Evolutionary conservation across 2,113 vertebrate species (phyloP), one percentile per base, ranked within the genome.

Genomic region (Porphyrio hochstetteri): DNA sequence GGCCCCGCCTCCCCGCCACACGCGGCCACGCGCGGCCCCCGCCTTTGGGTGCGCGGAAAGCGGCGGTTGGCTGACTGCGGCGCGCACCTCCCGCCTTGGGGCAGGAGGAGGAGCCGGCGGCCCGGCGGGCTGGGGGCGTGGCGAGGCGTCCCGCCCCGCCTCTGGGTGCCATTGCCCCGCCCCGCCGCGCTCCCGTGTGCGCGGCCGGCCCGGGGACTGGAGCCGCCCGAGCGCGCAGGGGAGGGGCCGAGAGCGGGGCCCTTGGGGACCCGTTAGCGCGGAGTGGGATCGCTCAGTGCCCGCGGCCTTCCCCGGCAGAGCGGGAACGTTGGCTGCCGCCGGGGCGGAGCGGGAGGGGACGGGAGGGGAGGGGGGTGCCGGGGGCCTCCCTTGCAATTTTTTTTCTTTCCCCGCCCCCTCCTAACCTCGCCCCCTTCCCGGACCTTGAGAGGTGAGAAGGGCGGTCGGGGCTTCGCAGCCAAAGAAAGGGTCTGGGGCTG

Each of bases 401-500:
- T 59, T 36, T 36, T 28, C 29, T 76, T 86, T 82, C 70, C 65
- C 77, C 64, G 83, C 80, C 91, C 77, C 33, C n/a, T 81, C 40
- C 55, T 63, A 81, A 36, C 40, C 90, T 67, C 77, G 27, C 48
- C 83, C 86, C 80, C 80, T 74, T 61, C 74, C 68, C 48, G 86
- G 91, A 80, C 74, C 46, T 27, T 11, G 67, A 79, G 85, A 79
- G 91, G 91, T 89, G 91, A 89, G 91, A 36, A 56, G 48, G 80
- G 80, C 80, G 40, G 48, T 14, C 11, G 74, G 86, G 72, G 59
- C 52, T 36, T 6, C 46, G 52, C 38, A 20, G 79, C 17, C 25
- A 50, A 46, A 35, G 91, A 60, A 84, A 55, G 67, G 68, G 86
- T 5, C 28, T 8, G 74, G 23, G 60, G 67, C 60, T 80, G 86